Evolutionary conservation across 2,888 invertebrate species (phyloP).

Genomic region (Yponomeuta cagnagella): DNA sequence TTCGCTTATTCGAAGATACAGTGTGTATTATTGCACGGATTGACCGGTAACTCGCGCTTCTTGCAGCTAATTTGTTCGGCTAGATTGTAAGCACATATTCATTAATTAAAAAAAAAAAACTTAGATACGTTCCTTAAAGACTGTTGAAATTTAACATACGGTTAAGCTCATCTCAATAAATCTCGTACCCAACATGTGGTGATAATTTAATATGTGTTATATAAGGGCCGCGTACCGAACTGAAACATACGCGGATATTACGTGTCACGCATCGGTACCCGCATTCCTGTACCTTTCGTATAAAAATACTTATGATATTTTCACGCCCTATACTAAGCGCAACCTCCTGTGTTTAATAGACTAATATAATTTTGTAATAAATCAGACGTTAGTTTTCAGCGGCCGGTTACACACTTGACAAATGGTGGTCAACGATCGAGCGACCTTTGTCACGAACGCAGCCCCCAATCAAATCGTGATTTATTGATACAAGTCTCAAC

Average conservation of each 20-base stretch:
- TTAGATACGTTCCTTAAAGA: background rate
- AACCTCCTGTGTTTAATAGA: background rate
- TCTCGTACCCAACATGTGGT: conserved; percentile 46
- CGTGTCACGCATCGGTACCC: conserved; percentile 21
- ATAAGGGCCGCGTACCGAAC: conserved; percentile 34
- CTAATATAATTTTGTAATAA: conserved; percentile 2
- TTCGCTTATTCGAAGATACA: no score
- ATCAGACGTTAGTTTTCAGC: background rate
- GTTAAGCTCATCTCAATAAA: conserved; percentile 3
- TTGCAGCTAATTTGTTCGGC: no score
- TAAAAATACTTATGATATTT: background rate
- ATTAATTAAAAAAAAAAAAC: no score
- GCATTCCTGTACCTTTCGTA: background rate
- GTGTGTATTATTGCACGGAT: no score
- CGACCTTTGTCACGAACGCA: background rate
- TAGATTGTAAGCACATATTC: no score
- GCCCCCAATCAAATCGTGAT: conserved; percentile 4
- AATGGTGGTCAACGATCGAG: background rate
- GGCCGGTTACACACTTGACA: background rate
- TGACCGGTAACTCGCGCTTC: no score
- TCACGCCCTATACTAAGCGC: background rate
- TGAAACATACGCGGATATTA: conserved; percentile 27
- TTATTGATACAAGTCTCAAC: background rate
- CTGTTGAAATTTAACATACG: conserved; percentile 10
- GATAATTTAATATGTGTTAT: conserved; percentile 58